Conservation (phyloP, 2,888 invertebrate genomes). For the Apotomis turbidana region DNA sequence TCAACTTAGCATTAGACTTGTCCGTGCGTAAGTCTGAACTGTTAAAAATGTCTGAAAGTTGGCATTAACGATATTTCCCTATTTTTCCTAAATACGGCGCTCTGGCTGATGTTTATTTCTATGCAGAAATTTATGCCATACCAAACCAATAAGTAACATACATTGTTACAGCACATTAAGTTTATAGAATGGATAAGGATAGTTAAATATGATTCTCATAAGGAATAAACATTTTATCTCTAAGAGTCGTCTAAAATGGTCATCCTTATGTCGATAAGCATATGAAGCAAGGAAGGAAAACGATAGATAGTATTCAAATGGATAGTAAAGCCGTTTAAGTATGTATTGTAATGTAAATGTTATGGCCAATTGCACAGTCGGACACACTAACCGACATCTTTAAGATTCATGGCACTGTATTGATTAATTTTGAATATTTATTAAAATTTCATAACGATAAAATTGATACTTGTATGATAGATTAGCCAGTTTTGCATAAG, state of each 20-base stretch:
- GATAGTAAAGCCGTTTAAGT: background rate
- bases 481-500: slow-evolving; percentile 29
- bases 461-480: slow-evolving; percentile 11
- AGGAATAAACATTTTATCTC: background rate
- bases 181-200: too few relatives aligned
- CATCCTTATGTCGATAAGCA: slow-evolving; percentile 12
- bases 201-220: background rate
- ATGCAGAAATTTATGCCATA: too few relatives aligned
- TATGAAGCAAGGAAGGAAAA: slow-evolving; percentile 10
- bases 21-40: too few relatives aligned
- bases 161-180: too few relatives aligned
- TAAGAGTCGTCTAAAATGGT: background rate
- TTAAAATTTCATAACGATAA: slow-evolving; percentile 18
- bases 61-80: too few relatives aligned
- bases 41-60: too few relatives aligned
- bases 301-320: slow-evolving; percentile 4
- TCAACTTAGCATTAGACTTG: too few relatives aligned
- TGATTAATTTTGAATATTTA: slow-evolving; percentile 19
- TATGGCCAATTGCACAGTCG: background rate
- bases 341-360: slow-evolving; percentile 3
- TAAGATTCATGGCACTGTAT: background rate
- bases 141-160: too few relatives aligned
- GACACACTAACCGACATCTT: background rate
- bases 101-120: too few relatives aligned
- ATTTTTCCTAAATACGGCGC: too few relatives aligned